Conservation (phyloP, 2,888 invertebrate species). For the Chymomyza fuscimana region DNA sequence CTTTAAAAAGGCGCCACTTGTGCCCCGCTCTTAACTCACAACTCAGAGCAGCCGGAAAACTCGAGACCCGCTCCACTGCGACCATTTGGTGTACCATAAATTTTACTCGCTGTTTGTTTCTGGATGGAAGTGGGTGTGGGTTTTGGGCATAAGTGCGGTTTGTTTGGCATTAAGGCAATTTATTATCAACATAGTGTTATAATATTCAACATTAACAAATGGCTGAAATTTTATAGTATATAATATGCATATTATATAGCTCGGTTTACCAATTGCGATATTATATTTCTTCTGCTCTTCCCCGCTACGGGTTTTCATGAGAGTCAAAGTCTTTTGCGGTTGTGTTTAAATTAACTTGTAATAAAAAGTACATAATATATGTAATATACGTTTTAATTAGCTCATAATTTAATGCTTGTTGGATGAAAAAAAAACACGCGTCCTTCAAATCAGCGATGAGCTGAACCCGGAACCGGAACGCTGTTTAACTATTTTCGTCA, state of each 20-base stretch:
- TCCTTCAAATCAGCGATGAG: no score
- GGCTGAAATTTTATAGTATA: conserved; percentile 26
- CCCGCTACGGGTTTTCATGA: neutral
- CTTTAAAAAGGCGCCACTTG: conserved; percentile 69
- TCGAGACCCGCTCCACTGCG: neutral
- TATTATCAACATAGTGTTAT: conserved; percentile 58
- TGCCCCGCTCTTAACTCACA: conserved; percentile 5
- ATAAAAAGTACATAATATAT: neutral
- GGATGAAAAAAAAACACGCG: no score
- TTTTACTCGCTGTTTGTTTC: conserved; percentile 16
- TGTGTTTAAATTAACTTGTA: neutral
- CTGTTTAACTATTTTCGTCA: no score
- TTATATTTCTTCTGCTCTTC: conserved; percentile 16
- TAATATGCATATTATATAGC: conserved; percentile 13
- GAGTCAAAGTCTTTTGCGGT: conserved; percentile 15
- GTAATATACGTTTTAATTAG: no score
- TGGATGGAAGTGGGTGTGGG: conserved; percentile 15
- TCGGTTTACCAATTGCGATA: conserved; percentile 13
- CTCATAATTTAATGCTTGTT: no score
- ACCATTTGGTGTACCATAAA: conserved; percentile 13
- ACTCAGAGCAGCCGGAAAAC: neutral
- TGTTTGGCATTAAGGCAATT: conserved; percentile 55
- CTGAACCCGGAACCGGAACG: no score
- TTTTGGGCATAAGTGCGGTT: conserved; percentile 35
- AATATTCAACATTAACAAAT: conserved; percentile 68